phyloP scores from a whole-genome alignment of 2,113 vertebrate species.

The Amblyopsis rosae region DNA sequence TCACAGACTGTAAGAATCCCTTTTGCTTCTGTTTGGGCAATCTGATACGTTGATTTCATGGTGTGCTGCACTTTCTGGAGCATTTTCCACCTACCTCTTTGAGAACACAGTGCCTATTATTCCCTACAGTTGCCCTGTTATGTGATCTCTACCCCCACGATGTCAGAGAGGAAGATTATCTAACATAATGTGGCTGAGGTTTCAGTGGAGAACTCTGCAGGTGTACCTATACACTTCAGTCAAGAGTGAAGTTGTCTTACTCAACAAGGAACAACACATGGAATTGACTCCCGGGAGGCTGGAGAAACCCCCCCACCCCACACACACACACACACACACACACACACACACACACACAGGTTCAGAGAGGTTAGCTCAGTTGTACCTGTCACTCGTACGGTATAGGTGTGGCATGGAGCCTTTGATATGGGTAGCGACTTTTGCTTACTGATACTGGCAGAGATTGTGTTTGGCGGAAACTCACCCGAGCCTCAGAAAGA shows the following conservation, averaged over 20 bases:
- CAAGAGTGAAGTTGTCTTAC: not conserved
- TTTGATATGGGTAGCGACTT: slow-evolving; percentile 56
- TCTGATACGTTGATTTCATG: slow-evolving; percentile 42
- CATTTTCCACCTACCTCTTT: slow-evolving; percentile 43
- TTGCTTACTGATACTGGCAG: slow-evolving; percentile 64
- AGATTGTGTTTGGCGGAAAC: slow-evolving; percentile 32
- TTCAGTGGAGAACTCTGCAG: slow-evolving; percentile 17
- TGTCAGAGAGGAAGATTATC: slow-evolving; percentile 31
- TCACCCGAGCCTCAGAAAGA: slow-evolving; percentile 50
- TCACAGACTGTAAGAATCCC: slow-evolving; percentile 30
- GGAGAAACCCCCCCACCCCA: slow-evolving; percentile 3
- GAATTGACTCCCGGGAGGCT: slow-evolving; percentile 35
- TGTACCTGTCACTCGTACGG: slow-evolving; percentile 54
- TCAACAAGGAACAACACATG: slow-evolving; percentile 31
- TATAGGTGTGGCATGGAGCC: slow-evolving; percentile 48
- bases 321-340: too few relatives aligned
- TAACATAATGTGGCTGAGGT: slow-evolving; percentile 24
- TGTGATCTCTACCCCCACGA: slow-evolving; percentile 25
- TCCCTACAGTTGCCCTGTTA: slow-evolving; percentile 44
- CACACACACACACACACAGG: too few relatives aligned
- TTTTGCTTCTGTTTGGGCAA: slow-evolving; percentile 22
- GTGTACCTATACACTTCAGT: slow-evolving; percentile 2
- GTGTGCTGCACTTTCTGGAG: slow-evolving; percentile 37
- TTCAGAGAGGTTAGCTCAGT: slow-evolving; percentile 57
- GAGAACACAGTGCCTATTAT: slow-evolving; percentile 60